These are phyloP conservation scores for Rostratula benghalensis DNA, from an alignment of 2,113 vertebrate genomes.

Conservation along the genomic window DNA sequence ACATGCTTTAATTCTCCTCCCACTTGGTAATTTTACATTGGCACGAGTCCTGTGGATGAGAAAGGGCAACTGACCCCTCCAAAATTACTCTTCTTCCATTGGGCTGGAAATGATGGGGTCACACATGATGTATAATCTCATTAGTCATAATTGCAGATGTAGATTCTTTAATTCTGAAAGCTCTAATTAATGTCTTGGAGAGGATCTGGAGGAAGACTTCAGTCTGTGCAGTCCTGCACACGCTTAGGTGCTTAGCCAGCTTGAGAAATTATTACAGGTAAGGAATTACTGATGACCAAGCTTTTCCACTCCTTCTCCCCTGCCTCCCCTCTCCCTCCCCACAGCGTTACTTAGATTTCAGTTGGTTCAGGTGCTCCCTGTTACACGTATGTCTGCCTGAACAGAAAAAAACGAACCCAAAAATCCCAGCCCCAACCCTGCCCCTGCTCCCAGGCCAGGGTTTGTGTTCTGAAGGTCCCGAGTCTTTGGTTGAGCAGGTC, in stretches of 20 bases:
- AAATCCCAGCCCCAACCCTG: neutral
- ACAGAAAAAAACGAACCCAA: neutral
- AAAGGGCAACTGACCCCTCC: neutral
- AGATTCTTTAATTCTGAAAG: neutral
- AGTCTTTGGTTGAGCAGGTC: neutral
- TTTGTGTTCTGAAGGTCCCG: neutral
- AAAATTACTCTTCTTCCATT: neutral
- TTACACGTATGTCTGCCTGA: neutral
- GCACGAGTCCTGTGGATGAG: neutral
- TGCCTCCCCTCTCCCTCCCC: neutral
- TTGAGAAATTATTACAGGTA: slow-evolving; percentile 6
- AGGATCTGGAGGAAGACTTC: neutral
- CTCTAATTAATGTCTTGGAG: neutral
- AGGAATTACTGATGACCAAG: neutral
- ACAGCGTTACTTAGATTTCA: neutral
- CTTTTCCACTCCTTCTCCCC: neutral
- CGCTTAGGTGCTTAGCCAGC: neutral
- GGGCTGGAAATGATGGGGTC: neutral
- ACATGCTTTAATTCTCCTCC: slow-evolving; percentile 39
- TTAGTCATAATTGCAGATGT: neutral
- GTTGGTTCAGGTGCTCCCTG: slow-evolving; percentile 37
- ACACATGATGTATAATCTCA: neutral
- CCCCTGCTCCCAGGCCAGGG: neutral
- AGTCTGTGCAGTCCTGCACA: neutral
- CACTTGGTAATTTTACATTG: slow-evolving; percentile 35